These are phyloP conservation scores for Hycleus cichorii DNA, from an alignment of 1,140 invertebrate species.

Conservation along the genomic window DNA sequence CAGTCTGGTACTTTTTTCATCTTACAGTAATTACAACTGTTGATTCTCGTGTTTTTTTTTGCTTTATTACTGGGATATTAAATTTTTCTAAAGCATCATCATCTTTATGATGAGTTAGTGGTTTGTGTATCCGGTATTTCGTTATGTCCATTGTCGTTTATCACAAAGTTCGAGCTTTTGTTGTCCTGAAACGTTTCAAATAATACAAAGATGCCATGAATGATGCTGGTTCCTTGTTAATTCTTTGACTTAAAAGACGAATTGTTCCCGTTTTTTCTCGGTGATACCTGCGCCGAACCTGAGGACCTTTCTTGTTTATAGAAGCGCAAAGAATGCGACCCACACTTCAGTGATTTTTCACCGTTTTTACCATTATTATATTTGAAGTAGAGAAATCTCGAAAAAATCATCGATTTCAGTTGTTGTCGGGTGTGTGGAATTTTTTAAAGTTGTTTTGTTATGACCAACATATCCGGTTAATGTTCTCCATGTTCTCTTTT, in stretches of 20 bases:
- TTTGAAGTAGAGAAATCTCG: too few relatives aligned
- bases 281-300: not conserved
- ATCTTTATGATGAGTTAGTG: too few relatives aligned
- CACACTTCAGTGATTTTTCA: too few relatives aligned
- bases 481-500: not conserved
- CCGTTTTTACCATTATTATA: too few relatives aligned
- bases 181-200: not conserved
- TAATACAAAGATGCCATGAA: not conserved
- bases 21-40: not conserved
- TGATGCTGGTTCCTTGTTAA: not conserved
- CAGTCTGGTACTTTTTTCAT: not conserved
- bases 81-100: too few relatives aligned
- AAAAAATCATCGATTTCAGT: not conserved
- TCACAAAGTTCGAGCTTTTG: not conserved
- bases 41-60: not conserved
- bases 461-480: conserved; percentile 3
- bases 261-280: conserved; percentile 3
- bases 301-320: conserved; percentile 1
- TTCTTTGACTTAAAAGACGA: not conserved
- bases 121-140: too few relatives aligned
- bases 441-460: conserved; percentile 2
- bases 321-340: conserved; percentile 11
- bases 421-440: conserved; percentile 16
- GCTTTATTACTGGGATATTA: not conserved
- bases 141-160: too few relatives aligned